phyloP scores from a whole-genome alignment of 2,888 invertebrate species.

The Drosophila subsilvestris region DNA sequence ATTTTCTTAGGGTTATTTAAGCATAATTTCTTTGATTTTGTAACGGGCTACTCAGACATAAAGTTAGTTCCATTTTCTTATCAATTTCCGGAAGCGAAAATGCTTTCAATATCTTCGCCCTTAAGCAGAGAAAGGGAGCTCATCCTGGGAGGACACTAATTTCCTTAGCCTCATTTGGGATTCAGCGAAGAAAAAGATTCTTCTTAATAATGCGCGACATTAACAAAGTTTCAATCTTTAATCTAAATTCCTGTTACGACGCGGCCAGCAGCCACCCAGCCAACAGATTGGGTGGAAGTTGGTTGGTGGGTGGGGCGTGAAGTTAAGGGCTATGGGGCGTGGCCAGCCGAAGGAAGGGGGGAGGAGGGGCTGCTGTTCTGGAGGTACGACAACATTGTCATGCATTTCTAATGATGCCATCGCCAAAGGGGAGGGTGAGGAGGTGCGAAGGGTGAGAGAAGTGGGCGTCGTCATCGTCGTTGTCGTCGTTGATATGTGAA shows the following conservation, averaged over 20 bases:
- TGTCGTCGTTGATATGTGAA: slow-evolving; percentile 73
- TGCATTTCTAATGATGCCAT: slow-evolving; percentile 80
- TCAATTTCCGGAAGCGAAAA: neutral
- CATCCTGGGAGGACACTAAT: slow-evolving; percentile 39
- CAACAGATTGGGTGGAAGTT: slow-evolving; percentile 25
- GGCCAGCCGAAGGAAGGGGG: slow-evolving; percentile 37
- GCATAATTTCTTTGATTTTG: neutral
- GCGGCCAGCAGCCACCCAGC: slow-evolving; percentile 21
- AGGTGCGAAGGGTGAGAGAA: neutral
- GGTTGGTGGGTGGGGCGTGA: slow-evolving; percentile 18
- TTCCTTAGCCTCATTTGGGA: slow-evolving; percentile 62
- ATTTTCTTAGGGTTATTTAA: fast-evolving
- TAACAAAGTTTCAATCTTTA: slow-evolving; percentile 81
- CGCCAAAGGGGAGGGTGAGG: slow-evolving; percentile 28
- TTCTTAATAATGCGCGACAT: slow-evolving; percentile 77
- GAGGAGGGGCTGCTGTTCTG: neutral
- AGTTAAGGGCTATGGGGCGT: slow-evolving; percentile 39
- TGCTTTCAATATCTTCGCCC: neutral
- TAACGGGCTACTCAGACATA: neutral
- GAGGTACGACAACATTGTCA: slow-evolving; percentile 68
- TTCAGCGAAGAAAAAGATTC: slow-evolving; percentile 62
- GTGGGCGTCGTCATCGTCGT: slow-evolving; percentile 7
- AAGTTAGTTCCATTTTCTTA: neutral
- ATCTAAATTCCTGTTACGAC: slow-evolving; percentile 71
- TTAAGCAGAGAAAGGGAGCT: neutral